phyloP scores from a whole-genome alignment of 2,888 invertebrate species.

The Didymodactylos carnosus region DNA sequence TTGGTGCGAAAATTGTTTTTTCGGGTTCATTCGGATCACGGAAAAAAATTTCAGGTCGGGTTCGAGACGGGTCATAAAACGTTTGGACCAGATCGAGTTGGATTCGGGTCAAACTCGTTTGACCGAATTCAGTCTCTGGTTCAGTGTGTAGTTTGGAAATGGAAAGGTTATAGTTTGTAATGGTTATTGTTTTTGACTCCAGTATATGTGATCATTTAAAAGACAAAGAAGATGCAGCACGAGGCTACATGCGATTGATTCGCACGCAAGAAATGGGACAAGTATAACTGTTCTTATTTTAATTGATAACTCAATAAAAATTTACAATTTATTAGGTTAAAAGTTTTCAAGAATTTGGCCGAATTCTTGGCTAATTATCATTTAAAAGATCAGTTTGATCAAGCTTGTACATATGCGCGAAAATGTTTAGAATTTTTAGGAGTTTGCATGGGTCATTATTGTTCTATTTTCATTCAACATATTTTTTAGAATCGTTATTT shows the following conservation, averaged over 20 bases:
- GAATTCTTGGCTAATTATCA: conserved; percentile 77
- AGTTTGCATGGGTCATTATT: conserved; percentile 41
- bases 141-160: conserved; percentile 41
- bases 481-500: no score
- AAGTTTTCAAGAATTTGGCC: conserved; percentile 61
- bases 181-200: neutral
- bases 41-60: no score
- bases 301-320: neutral
- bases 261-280: neutral
- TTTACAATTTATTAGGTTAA: conserved; percentile 21
- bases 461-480: no score
- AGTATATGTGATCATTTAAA: conserved; percentile 24
- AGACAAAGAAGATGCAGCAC: conserved; percentile 9
- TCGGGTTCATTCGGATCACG: no score
- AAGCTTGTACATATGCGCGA: conserved; percentile 74
- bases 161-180: neutral
- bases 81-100: no score
- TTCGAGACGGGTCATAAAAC: no score
- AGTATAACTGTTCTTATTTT: neutral
- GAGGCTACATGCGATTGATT: neutral
- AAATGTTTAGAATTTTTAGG: conserved; percentile 78
- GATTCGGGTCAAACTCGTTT: no score
- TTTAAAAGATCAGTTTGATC: conserved; percentile 58
- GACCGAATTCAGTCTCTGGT: no score
- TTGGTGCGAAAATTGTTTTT: no score